A percentile compares a stretch with the other conserved stretches of the same genome.
phyloP scores from a whole-genome alignment of 2,888 invertebrate genomes.

The Polydesmus complanatus region DNA sequence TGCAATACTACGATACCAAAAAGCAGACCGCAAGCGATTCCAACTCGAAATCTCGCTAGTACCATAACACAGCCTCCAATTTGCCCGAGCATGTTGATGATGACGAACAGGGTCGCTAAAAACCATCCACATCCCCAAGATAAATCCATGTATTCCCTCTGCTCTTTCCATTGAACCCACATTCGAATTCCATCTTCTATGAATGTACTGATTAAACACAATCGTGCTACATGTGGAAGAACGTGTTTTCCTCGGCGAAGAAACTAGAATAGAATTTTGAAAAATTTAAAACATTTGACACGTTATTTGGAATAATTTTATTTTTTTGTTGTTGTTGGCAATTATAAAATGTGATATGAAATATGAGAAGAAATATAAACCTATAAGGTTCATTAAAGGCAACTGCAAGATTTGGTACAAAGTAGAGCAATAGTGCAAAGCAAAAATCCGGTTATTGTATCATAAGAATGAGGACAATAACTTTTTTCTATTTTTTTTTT shows the following conservation, averaged over 20 bases:
- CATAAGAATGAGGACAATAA: no score
- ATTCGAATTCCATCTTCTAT: slow-evolving; percentile 97
- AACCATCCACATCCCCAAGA: slow-evolving; percentile 94
- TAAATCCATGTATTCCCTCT: slow-evolving; percentile 92
- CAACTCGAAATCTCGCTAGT: slow-evolving; percentile 75
- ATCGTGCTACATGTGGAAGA: slow-evolving; percentile 84
- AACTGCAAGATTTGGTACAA: no score
- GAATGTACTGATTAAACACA: slow-evolving; percentile 97
- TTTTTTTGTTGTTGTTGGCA: no score
- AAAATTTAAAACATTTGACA: no score
- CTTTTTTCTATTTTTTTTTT: no score
- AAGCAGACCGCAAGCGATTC: slow-evolving; percentile 76
- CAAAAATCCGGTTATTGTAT: no score
- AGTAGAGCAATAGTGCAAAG: no score
- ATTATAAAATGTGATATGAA: no score
- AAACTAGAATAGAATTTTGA: no score
- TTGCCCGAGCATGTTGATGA: slow-evolving; percentile 90
- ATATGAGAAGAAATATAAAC: no score
- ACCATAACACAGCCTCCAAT: slow-evolving; percentile 95
- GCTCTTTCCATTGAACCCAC: slow-evolving; percentile 98
- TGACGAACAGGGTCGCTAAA: slow-evolving; percentile 84
- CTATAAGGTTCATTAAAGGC: no score
- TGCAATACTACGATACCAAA: slow-evolving; percentile 94
- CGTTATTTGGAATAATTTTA: no score
- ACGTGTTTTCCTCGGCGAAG: slow-evolving; percentile 81